phyloP scores from a whole-genome alignment of 2,797 vertebrate genomes.

The Ispidina lecontei region DNA sequence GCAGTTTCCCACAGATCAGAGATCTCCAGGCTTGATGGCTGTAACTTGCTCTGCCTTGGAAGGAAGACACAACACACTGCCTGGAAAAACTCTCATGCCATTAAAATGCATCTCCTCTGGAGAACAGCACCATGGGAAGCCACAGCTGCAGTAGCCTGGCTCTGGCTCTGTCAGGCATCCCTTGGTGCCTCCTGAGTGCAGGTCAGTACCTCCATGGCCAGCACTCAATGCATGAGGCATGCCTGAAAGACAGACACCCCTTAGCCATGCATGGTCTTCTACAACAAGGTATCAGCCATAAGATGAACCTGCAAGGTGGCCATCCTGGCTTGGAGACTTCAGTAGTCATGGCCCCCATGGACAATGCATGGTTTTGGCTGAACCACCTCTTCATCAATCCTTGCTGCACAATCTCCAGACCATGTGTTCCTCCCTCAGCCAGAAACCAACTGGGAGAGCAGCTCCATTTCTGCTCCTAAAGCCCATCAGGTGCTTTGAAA shows the following conservation, averaged over 20 bases:
- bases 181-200: neutral
- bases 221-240: neutral
- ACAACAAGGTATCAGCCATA: neutral
- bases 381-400: fast-evolving
- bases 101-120: fast-evolving
- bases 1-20: constrained; percentile 9
- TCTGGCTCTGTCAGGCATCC: neutral
- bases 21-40: neutral
- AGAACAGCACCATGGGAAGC: neutral
- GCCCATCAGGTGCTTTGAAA: neutral
- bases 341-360: fast-evolving
- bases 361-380: fast-evolving
- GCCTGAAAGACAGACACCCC: neutral
- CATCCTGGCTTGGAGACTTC: neutral
- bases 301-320: neutral
- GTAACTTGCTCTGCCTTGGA: neutral
- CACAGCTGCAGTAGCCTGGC: fast-evolving
- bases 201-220: neutral
- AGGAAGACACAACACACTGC: neutral
- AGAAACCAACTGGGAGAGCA: neutral
- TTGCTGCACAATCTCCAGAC: neutral
- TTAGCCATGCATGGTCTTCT: neutral
- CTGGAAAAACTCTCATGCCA: neutral
- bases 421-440: neutral
- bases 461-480: neutral